phyloP scores from a whole-genome alignment of 2,888 invertebrate genomes.

The Clostera curtula region DNA sequence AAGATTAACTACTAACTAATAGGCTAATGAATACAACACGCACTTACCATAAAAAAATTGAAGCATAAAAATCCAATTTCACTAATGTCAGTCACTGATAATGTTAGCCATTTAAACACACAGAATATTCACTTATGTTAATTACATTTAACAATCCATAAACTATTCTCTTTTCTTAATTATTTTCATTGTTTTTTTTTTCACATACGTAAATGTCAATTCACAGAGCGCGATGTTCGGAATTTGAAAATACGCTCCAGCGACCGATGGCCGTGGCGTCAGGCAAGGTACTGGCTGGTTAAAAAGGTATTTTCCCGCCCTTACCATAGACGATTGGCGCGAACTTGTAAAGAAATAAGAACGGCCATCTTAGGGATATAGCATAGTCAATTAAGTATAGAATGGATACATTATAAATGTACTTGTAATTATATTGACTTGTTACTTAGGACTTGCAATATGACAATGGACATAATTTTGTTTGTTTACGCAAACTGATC shows the following conservation, averaged over 20 bases:
- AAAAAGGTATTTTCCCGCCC: constrained; percentile 50
- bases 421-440: too few species aligned
- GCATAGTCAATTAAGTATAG: too few species aligned
- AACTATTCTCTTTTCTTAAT: constrained; percentile 5
- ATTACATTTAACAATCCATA: constrained; percentile 2
- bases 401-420: too few species aligned
- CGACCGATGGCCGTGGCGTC: constrained; percentile 38
- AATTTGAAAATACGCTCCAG: constrained; percentile 29
- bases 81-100: constrained; percentile 25
- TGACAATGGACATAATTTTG: too few species aligned
- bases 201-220: constrained; percentile 21
- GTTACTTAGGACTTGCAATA: too few species aligned
- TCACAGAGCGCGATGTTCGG: constrained; percentile 26
- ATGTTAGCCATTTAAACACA: constrained; percentile 3
- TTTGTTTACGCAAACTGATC: too few species aligned
- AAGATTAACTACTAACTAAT: too few species aligned
- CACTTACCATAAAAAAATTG: constrained; percentile 28
- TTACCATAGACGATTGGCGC: constrained; percentile 37
- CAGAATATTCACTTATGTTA: constrained; percentile 3
- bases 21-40: constrained; percentile 13
- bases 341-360: too few species aligned
- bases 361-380: too few species aligned
- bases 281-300: constrained; percentile 35
- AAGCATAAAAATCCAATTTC: constrained; percentile 33
- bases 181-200: constrained; percentile 4